Base-by-base conservation (phyloP, 37 sponge, comb jelly and placozoan species). In the Lycopodina hypogea region DNA sequence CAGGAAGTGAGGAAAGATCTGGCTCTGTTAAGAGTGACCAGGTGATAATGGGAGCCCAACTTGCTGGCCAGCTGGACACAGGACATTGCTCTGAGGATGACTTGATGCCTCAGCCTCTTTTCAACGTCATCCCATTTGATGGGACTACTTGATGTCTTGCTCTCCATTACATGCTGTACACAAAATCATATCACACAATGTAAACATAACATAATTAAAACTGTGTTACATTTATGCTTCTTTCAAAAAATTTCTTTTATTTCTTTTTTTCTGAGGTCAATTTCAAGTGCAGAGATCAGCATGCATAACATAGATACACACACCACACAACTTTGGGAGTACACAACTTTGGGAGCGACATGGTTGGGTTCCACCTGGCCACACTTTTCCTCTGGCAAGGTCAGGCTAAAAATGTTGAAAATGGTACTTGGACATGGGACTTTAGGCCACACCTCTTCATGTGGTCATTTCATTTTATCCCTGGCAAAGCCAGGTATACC, bases 21-120 rank as follows among this genome's bases (percentile, higher is more conserved):
- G 6, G 83, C 84, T 68, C 65, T 72, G 2, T 60, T 51, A 8
- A 88, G 48, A 21, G 60, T 75, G 35, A 94, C 83, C 1, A 87
- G 83, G 55, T 61, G 84, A 73, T 90, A 90, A 74, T 94, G 95
- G 14, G 92, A 91, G 58, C 86, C 76, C 37, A 91, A 62, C 52
- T 94, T 94, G 86, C 95, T 94, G 56, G 86, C 92, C 22, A 94
- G 68, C 72, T 94, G 95, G 0, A 90, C 77, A 53, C 95, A 94
- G 0, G 91, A 83, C 24, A 94, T 74, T 3, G 88, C 86, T 38
- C 95, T 79, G 35, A 94, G 81, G 22, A 72, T 53, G n/a, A 90
- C 42, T 60, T 94, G 95, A 75, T 87, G 84, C 71, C 87, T 84
- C 32, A 94, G 41, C 22, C 95, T 69, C 17, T 77, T 61, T 72